Conservation (phyloP, 2,797 vertebrate genomes). For the Hypotaenidia okinawae region DNA sequence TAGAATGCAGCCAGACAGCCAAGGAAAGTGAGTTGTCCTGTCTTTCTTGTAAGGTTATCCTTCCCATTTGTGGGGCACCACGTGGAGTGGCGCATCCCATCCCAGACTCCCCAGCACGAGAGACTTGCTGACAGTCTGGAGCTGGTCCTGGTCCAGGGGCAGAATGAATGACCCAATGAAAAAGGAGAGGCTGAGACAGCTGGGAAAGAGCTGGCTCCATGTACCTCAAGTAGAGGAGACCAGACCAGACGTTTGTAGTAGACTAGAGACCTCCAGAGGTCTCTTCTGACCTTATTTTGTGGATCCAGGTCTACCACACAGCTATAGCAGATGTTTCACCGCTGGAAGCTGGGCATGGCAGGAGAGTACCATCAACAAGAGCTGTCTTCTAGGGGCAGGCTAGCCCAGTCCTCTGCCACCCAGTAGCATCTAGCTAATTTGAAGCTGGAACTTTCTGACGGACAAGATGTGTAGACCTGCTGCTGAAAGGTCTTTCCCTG, state of each 20-base stretch:
- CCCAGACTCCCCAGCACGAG: no score
- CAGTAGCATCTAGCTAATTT: neutral
- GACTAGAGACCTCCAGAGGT: neutral
- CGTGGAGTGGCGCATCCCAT: neutral
- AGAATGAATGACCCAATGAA: neutral
- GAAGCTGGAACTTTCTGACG: neutral
- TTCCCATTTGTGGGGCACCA: neutral
- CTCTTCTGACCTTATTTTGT: neutral
- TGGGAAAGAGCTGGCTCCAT: neutral
- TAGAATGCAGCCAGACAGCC: neutral
- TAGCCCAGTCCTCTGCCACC: neutral
- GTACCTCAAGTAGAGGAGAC: neutral
- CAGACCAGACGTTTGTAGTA: neutral
- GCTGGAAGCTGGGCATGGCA: neutral
- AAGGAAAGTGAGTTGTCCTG: neutral
- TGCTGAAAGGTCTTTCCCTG: neutral
- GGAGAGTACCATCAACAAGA: neutral
- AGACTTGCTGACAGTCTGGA: neutral
- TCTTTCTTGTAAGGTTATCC: neutral
- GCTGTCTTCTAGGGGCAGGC: neutral
- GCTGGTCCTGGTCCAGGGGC: neutral
- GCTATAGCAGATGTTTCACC: fast-evolving
- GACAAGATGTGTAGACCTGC: neutral
- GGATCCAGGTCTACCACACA: neutral
- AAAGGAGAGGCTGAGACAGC: neutral